Base-by-base conservation (phyloP, 2,888 invertebrate genomes). In the Hirtodrosophila duncani region DNA sequence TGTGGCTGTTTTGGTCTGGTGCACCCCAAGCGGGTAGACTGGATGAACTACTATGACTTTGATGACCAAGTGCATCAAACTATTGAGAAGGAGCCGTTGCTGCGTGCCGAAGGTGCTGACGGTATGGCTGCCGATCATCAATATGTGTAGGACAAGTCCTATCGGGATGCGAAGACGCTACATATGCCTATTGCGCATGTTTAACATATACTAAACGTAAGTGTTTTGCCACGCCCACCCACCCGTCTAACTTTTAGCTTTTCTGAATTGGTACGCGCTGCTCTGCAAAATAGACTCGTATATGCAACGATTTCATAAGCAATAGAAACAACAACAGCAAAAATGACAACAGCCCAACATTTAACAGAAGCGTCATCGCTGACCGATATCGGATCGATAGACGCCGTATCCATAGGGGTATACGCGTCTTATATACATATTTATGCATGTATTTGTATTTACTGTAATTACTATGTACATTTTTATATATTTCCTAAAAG, bases 1-100 rank as follows among this genome's bases (percentile, higher is more conserved):
- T 91, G 93, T 81, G 89, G 90, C 17, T 93, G 93, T 83, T 94
- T 92, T 86, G 95, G 95, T 4, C 84, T 93, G 44, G 89, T 91
- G 71, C 89, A 92, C 59, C 92, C 93, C 10, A 92, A 92, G 67
- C 88, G 89, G 36, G 91, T 91, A 29, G 94, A 96, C 88, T 95
- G 96, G 95, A 88, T 92, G 84, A 90, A 89, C 59, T 90, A 89
- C 81, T 91, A 89, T 68, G 91, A 91, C 72, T 86, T 90, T 36
- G 91, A 91, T 68, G 89, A 90, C 52, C 89, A 89, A 68, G 61
- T 64, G 21, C 81, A 78, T 50, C 82, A 79, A 38, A 77, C 79
- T 11, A 89, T 91, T 55, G 92, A 92, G 84, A 91, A 91, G 71
- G 89, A 91, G 79, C 92, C 92, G 46, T 85, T 92, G 63, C 84